Base-by-base conservation (phyloP, 2,797 vertebrate genomes). In the Carapus acus region DNA sequence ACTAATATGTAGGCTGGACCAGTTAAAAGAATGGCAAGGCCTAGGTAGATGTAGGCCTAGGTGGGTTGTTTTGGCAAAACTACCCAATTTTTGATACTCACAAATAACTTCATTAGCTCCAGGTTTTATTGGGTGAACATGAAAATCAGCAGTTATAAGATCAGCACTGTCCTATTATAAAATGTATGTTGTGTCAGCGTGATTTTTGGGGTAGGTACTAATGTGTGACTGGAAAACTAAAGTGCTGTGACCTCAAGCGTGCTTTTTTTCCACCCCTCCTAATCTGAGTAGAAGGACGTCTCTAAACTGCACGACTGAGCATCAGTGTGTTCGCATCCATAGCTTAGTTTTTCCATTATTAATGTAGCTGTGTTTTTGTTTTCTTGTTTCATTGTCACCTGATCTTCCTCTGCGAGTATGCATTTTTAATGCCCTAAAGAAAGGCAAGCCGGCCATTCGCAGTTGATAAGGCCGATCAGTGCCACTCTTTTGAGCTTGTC, bases 391-490 rank as follows among this genome's bases (percentile, higher is more conserved):
- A 31, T 62, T 69, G 83, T 54, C 71, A 88, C 76, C 60, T 8
- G 72, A 88, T 79, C 74, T 72, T 69, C 67, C 60, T n/a, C 62
- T 1, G 6, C 51, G 69, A n/a, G 68, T 58, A 69, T 87, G 66
- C 76, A 88, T 85, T 79, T 85, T 86, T 87, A 81, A 89, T 67
- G 65, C 76, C 62, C 48, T 8, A 13, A 49, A 36, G 84, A 84
- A 88, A 88, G 71, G 61, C 13, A 71, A 88, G 71, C 79, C 20
- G 41, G 27, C 31, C 42, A 38, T 27, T 49, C 67, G 69, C 6
- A 61, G 50, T 71, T 77, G 78, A 51, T 60, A 53, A 16, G 44
- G 65, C 52, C 56, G 57, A 53, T 71, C 71, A 64, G 43, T 62
- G 47, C 58, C 38, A 48, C 58, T 43, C 54, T 12, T 29, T 34